A percentile compares a stretch with the other conserved stretches of the same genome.
phyloP scores from a whole-genome alignment of 2,113 vertebrate species.

The Sinocyclocheilus anshuiensis region DNA sequence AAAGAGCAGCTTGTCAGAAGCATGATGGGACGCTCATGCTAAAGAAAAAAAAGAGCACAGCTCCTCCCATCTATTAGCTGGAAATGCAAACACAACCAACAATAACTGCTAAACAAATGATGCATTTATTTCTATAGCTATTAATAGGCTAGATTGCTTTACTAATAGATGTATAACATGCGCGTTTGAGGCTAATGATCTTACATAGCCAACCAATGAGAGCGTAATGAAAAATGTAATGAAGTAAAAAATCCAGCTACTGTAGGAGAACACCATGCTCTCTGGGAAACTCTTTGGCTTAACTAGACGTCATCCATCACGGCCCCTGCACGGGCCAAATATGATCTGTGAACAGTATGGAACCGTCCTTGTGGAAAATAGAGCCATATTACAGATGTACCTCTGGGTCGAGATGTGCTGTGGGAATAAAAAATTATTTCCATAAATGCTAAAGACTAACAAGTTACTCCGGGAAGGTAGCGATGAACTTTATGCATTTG shows the following conservation, averaged over 20 bases:
- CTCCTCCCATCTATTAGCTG: background rate
- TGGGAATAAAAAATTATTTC: background rate
- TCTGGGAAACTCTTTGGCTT: slow-evolving; percentile 46
- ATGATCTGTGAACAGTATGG: background rate
- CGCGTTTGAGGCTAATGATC: slow-evolving; percentile 18
- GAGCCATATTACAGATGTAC: background rate
- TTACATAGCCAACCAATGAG: slow-evolving; percentile 24
- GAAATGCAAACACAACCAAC: background rate
- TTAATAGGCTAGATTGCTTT: slow-evolving; percentile 14
- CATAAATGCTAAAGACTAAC: background rate
- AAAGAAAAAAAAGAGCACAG: background rate
- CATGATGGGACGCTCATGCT: background rate
- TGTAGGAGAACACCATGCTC: background rate
- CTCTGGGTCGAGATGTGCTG: slow-evolving; percentile 21
- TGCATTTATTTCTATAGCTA: background rate
- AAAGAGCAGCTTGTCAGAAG: background rate
- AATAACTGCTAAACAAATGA: slow-evolving; percentile 2
- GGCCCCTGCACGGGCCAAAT: background rate
- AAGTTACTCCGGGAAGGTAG: background rate
- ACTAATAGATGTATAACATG: background rate
- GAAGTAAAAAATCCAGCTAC: slow-evolving; percentile 4
- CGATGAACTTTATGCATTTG: too few species aligned
- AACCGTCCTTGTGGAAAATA: background rate
- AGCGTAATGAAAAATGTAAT: slow-evolving; percentile 32
- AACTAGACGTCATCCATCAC: slow-evolving; percentile 21